Conservation (phyloP, 2,888 invertebrate species). For the Boloria euphrosyne region DNA sequence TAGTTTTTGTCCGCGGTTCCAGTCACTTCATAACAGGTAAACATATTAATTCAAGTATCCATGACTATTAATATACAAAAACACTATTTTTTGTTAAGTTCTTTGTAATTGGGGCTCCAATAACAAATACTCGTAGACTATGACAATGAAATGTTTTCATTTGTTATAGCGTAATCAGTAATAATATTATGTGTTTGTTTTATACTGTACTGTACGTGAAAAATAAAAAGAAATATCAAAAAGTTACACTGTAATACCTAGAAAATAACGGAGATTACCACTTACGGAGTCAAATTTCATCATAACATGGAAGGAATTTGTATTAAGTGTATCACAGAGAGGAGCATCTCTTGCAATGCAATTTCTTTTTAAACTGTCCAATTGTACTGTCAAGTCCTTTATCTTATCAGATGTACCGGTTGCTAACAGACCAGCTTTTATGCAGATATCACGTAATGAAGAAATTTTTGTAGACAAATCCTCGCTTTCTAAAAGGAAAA, state of each 20-base stretch:
- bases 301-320: constrained; percentile 85
- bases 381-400: constrained; percentile 81
- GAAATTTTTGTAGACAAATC: constrained; percentile 82
- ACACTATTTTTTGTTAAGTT: too few species aligned
- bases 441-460: constrained; percentile 80
- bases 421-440: constrained; percentile 79
- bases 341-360: constrained; percentile 87
- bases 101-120: too few species aligned
- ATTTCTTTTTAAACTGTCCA: constrained; percentile 83
- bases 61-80: too few species aligned
- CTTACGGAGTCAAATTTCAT: constrained; percentile 80
- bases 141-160: too few species aligned
- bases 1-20: too few species aligned
- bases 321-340: constrained; percentile 89
- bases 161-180: too few species aligned
- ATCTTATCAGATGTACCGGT: constrained; percentile 82
- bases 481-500: constrained; percentile 76
- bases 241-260: constrained; percentile 47
- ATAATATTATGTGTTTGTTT: too few species aligned
- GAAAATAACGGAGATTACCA: constrained; percentile 48
- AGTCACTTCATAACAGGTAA: too few species aligned
- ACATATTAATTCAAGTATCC: too few species aligned
- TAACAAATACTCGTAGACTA: too few species aligned
- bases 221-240: background rate
- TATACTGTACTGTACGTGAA: too few species aligned